Evolutionary conservation across 2,797 vertebrate genomes (phyloP).

Genomic region (Neosilurus hyrtlii): DNA sequence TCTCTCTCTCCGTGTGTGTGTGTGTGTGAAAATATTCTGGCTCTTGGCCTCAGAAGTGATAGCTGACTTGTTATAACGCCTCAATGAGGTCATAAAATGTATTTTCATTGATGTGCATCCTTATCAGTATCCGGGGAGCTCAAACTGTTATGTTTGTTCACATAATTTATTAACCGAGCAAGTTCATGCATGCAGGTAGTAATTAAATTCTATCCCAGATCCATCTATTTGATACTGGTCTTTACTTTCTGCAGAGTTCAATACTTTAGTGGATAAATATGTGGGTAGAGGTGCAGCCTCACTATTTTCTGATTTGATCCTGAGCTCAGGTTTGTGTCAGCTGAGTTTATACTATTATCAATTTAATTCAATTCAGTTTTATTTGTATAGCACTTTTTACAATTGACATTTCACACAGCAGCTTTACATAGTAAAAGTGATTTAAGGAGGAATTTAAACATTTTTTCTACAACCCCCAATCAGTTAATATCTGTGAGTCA

Average conservation of each 20-base stretch:
- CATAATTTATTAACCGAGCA: too few relatives aligned
- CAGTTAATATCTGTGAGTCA: background rate
- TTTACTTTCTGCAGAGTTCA: background rate
- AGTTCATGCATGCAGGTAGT: background rate
- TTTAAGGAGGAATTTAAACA: too few relatives aligned
- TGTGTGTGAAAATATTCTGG: background rate
- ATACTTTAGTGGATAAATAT: background rate
- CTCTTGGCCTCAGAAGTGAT: background rate
- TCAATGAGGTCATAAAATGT: background rate
- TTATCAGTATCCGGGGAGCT: slow-evolving; percentile 2
- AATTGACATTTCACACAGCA: too few relatives aligned
- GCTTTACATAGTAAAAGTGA: too few relatives aligned
- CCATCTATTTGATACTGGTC: too few relatives aligned
- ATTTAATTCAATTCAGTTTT: too few relatives aligned
- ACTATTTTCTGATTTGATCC: background rate
- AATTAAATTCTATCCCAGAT: background rate
- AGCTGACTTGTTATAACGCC: background rate
- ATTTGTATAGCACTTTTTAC: too few relatives aligned
- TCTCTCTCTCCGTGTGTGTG: too few relatives aligned
- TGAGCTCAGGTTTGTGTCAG: background rate
- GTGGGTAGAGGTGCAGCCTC: background rate
- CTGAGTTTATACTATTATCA: background rate
- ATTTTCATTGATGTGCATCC: background rate
- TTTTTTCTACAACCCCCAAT: too few relatives aligned
- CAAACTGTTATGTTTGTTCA: background rate